Percentiles rank a stretch among this genome's conserved stretches.
Evolutionary conservation across 2,888 invertebrate species (phyloP).

Genomic region (Drosophila multiciliata): DNA sequence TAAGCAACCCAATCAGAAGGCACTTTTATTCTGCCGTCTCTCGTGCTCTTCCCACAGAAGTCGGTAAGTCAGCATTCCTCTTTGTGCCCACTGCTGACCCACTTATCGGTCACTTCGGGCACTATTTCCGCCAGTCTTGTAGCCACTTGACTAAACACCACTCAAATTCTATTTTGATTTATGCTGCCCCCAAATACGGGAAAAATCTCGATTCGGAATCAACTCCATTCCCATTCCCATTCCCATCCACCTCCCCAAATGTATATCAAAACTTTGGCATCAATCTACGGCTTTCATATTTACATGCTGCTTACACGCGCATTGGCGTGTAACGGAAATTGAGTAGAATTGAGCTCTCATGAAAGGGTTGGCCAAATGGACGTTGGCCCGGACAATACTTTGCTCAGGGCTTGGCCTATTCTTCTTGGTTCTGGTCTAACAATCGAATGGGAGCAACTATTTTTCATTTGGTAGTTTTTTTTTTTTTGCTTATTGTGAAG

Average conservation of each 20-base stretch:
- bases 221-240: too few species aligned
- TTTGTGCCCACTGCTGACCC: conserved; percentile 69
- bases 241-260: conserved; percentile 31
- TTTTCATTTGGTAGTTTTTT: conserved; percentile 21
- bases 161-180: conserved; percentile 77
- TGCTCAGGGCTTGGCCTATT: conserved; percentile 1
- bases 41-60: neutral
- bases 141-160: conserved; percentile 75
- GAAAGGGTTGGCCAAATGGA: conserved; percentile 53
- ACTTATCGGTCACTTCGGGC: conserved; percentile 75
- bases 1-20: conserved; percentile 59
- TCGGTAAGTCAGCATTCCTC: conserved; percentile 53
- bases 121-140: conserved; percentile 54
- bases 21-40: conserved; percentile 2
- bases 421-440: conserved; percentile 39
- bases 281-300: conserved; percentile 68
- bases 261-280: conserved; percentile 73
- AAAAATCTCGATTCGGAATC: conserved; percentile 17
- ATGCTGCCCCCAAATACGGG: conserved; percentile 56
- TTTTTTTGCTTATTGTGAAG: conserved; percentile 31
- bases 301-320: conserved; percentile 78
- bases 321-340: conserved; percentile 75
- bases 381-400: conserved; percentile 7
- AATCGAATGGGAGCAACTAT: conserved; percentile 42
- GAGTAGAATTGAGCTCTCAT: conserved; percentile 52